Evolutionary conservation across 2,113 vertebrate species (phyloP).

Genomic region (Ctenomys sociabilis): DNA sequence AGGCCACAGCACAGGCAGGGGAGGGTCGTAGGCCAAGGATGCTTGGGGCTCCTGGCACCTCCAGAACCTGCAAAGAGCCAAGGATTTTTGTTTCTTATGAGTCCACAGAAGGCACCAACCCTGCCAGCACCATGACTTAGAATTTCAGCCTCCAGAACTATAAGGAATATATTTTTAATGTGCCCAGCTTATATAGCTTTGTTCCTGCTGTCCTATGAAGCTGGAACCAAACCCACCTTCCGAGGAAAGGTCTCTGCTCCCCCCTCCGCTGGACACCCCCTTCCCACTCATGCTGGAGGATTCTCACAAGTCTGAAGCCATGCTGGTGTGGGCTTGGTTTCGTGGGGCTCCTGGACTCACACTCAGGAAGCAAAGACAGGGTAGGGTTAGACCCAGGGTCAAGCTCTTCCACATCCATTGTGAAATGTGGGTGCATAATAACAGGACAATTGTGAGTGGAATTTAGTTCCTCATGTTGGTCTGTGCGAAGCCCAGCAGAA

Average conservation of each 20-base stretch:
- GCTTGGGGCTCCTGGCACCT: fast-evolving
- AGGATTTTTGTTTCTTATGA: background rate
- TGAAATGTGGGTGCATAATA: background rate
- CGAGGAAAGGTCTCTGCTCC: background rate
- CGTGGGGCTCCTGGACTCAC: background rate
- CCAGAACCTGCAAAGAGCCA: background rate
- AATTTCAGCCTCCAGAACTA: background rate
- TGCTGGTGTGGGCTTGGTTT: background rate
- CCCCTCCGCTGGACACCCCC: too few relatives aligned
- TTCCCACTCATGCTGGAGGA: background rate
- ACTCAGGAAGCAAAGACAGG: background rate
- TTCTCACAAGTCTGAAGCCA: background rate
- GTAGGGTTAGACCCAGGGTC: background rate
- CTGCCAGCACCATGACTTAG: background rate
- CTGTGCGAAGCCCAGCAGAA: background rate
- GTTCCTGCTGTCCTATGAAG: background rate
- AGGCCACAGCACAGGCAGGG: fast-evolving
- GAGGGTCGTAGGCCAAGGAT: fast-evolving
- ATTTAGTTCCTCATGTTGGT: background rate
- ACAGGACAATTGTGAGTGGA: background rate
- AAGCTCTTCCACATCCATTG: background rate
- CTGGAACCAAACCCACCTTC: fast-evolving
- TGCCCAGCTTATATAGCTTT: background rate
- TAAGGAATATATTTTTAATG: background rate
- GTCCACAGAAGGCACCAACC: background rate